Evolutionary conservation across 2,888 invertebrate genomes (phyloP).

Genomic region (Geotrupes spiniger): DNA sequence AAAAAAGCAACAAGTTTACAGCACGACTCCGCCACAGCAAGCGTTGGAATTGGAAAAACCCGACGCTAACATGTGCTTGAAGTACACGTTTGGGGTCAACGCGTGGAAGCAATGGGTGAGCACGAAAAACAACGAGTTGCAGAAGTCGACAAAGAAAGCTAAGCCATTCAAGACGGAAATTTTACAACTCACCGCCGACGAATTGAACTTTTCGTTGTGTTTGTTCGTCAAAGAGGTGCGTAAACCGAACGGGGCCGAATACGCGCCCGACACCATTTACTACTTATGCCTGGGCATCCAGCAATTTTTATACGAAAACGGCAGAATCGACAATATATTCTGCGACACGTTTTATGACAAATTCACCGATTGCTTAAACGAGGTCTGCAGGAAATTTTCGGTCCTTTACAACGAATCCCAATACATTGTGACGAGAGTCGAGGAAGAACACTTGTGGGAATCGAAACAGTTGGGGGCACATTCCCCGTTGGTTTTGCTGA

Average conservation of each 20-base stretch:
- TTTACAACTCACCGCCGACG: constrained; percentile 78
- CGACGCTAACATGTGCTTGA: constrained; percentile 81
- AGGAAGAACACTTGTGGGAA: constrained; percentile 92
- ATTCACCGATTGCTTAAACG: constrained; percentile 82
- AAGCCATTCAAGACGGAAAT: constrained; percentile 69
- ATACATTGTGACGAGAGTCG: constrained; percentile 82
- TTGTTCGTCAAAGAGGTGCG: constrained; percentile 84
- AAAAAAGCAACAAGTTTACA: constrained; percentile 12
- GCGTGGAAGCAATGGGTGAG: constrained; percentile 89
- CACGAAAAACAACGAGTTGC: constrained; percentile 63
- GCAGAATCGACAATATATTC: constrained; percentile 87
- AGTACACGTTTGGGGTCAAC: constrained; percentile 83
- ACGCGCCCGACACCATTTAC: constrained; percentile 86
- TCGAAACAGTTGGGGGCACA: constrained; percentile 87
- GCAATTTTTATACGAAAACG: constrained; percentile 85
- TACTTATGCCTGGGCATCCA: constrained; percentile 87
- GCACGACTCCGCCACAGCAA: background rate
- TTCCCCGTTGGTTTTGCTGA: constrained; percentile 84
- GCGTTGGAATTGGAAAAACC: constrained; percentile 67
- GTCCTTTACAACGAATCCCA: constrained; percentile 75
- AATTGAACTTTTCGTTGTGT: constrained; percentile 79
- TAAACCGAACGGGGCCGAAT: constrained; percentile 65
- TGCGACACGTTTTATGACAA: constrained; percentile 84
- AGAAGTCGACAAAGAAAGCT: constrained; percentile 19
- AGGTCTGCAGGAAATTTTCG: constrained; percentile 75